phyloP scores from a whole-genome alignment of 2,113 vertebrate species.

The Dipodomys spectabilis region DNA sequence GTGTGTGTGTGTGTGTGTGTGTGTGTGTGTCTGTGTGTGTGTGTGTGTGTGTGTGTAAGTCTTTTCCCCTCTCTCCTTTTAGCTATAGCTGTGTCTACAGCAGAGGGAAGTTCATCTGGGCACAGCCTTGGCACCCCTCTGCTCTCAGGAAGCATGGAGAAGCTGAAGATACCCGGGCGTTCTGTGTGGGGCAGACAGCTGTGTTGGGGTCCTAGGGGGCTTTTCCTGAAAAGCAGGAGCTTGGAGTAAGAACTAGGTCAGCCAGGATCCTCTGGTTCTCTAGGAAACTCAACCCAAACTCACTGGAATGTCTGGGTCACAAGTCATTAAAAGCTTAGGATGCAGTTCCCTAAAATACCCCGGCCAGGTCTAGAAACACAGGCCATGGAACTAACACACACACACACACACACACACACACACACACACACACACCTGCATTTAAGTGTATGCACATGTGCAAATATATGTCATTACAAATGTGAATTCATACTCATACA shows the following conservation, averaged over 20 bases:
- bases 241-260: background rate
- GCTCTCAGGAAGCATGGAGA: background rate
- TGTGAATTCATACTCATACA: too few relatives aligned
- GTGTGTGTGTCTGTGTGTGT: too few relatives aligned
- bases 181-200: background rate
- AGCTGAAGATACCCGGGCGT: background rate
- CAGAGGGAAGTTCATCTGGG: constrained; percentile 71
- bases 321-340: background rate
- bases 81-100: constrained; percentile 74
- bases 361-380: background rate
- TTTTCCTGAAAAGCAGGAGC: constrained; percentile 14
- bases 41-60: too few relatives aligned
- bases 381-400: rapidly evolving
- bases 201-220: background rate
- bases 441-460: rapidly evolving
- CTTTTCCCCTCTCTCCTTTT: background rate
- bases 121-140: constrained; percentile 3
- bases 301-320: background rate
- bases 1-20: too few relatives aligned
- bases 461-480: too few relatives aligned
- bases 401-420: background rate
- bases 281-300: background rate
- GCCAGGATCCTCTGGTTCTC: background rate
- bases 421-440: background rate
- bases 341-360: background rate